Base-by-base conservation (phyloP, 2,888 invertebrate genomes). In the Campoplex capitator region DNA sequence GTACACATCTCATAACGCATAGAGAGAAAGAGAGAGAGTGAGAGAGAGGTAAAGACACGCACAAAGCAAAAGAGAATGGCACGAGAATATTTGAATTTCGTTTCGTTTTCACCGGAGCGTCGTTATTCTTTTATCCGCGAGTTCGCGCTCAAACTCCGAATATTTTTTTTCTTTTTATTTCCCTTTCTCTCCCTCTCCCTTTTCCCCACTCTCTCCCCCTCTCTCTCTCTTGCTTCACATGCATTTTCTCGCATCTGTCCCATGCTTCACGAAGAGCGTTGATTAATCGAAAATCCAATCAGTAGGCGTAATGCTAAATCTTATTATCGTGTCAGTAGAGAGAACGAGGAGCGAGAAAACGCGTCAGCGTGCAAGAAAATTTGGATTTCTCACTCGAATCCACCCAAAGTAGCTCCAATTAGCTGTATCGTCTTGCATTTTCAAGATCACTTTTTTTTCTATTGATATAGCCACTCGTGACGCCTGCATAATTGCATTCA, bases 221-320 rank as follows among this genome's bases (percentile, higher is more conserved):
- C 81, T 65, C 65, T 45, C 79, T 51, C 73, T 77, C 75, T 73
- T 68, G 56, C 68, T 81, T 58, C 74, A 65, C 23, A 76, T 42
- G 76, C 38, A 32, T 65, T 56, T 67, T 35, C 78, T 76, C 81
- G 73, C 84, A 78, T 82, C 84, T 74, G 81, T 87, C 74, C n/a
- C 68, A 67, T 80, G 28, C 62, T 76, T 38, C 45, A 38, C 58
- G 68, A 48, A 70, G 76, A 84, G 78, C 87, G 84, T 88, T 91
- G 90, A 93, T 92, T 92, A 92, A 93, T 92, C 91, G 90, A 91
- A 90, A 92, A 92, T 92, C 90, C 92, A 92, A 92, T 92, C 92
- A 91, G 88, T 89, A 88, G 79, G 82, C 85, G 86, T 86, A 84
- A 88, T 79, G 84, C 78, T 71, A 79, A 87, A 87, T 84, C 87